These are phyloP conservation scores for Ennomos erosarius DNA, from an alignment of 2,888 invertebrate species.

Conservation along the genomic window DNA sequence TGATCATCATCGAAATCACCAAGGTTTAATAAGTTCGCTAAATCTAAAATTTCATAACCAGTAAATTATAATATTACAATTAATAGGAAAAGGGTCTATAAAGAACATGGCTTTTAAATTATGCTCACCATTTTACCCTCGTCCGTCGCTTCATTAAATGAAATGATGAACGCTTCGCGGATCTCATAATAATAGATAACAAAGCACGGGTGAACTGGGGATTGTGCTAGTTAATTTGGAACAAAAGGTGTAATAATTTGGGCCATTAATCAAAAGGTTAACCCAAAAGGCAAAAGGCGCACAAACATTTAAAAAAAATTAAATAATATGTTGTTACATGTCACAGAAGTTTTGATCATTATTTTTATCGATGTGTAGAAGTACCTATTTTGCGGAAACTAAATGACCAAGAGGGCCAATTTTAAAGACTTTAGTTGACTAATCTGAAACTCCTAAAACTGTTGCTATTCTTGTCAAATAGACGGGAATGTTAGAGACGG, in stretches of 20 bases:
- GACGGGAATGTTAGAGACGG: no score
- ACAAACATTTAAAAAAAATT: background rate
- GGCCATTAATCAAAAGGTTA: conserved; percentile 17
- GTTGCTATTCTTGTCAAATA: no score
- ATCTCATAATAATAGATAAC: conserved; percentile 25
- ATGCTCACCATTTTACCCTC: conserved; percentile 15
- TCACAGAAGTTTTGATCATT: no score
- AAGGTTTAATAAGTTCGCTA: no score
- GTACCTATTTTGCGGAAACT: no score
- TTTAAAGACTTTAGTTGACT: no score
- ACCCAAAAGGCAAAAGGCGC: background rate
- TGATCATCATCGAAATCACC: no score
- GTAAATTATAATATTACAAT: background rate
- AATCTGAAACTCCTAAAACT: no score
- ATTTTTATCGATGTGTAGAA: no score
- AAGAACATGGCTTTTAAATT: conserved; percentile 16
- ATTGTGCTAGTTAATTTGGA: conserved; percentile 4
- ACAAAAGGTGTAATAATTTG: conserved; percentile 23
- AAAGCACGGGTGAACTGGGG: conserved; percentile 10
- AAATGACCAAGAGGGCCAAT: no score
- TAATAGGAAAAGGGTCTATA: background rate
- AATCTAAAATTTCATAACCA: no score
- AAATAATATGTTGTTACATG: no score
- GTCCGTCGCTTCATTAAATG: conserved; percentile 16
- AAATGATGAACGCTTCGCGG: conserved; percentile 26